These are phyloP conservation scores for Peromyscus californicus DNA, from an alignment of 2,113 vertebrate species.

Conservation along the genomic window DNA sequence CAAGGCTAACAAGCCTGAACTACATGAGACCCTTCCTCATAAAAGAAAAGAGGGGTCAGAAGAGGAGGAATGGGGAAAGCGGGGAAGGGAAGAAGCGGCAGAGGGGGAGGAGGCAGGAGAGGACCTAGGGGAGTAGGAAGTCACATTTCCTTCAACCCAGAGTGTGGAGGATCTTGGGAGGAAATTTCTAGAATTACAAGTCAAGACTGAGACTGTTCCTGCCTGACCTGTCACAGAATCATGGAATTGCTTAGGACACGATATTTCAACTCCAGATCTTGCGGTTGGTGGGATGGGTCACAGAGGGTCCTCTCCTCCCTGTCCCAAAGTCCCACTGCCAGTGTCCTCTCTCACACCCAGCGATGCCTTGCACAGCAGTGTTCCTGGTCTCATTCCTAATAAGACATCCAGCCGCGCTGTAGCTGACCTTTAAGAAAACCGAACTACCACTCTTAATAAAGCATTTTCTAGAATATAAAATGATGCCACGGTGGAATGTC, in stretches of 20 bases:
- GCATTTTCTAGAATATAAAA: slow-evolving; percentile 52
- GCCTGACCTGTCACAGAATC: neutral
- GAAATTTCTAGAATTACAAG: neutral
- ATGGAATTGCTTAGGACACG: rapidly evolving
- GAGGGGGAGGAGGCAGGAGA: neutral
- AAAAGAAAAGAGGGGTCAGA: neutral
- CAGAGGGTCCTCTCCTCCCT: neutral
- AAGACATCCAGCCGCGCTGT: neutral
- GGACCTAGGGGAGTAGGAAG: neutral
- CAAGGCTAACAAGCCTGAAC: neutral
- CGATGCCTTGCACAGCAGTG: too few species aligned
- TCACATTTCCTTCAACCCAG: neutral
- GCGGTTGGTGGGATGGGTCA: rapidly evolving
- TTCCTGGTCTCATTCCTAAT: neutral
- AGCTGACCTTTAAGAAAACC: neutral
- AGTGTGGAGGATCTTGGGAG: neutral
- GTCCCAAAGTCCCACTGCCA: neutral
- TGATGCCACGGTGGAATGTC: slow-evolving; percentile 29
- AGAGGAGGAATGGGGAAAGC: too few species aligned
- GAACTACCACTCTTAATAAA: neutral
- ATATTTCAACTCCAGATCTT: neutral
- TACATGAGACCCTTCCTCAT: neutral
- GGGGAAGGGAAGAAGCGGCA: neutral
- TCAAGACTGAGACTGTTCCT: neutral
- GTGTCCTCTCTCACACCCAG: neutral